Evolutionary conservation across 2,888 invertebrate genomes (phyloP).

Genomic region (Spilarctia lutea): DNA sequence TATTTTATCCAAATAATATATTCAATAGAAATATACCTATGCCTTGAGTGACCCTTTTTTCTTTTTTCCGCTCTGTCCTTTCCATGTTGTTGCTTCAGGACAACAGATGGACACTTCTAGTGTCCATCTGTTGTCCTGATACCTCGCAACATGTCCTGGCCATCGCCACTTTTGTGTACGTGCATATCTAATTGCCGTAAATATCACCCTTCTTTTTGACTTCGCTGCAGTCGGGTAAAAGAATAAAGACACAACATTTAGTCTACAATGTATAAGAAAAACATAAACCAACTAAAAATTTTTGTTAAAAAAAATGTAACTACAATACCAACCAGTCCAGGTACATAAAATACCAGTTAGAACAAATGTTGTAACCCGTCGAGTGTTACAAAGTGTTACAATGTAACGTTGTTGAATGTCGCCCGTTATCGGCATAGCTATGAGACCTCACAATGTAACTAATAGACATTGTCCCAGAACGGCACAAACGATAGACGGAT

Average conservation of each 20-base stretch:
- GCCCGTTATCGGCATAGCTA: slow-evolving; percentile 8
- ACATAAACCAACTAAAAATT: neutral
- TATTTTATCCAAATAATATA: too few relatives aligned
- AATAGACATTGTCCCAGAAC: slow-evolving; percentile 22
- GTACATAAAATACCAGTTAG: slow-evolving; percentile 1
- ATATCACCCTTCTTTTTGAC: too few relatives aligned
- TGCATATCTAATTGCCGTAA: too few relatives aligned
- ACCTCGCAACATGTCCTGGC: too few relatives aligned
- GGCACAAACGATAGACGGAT: slow-evolving; percentile 19
- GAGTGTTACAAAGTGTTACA: slow-evolving; percentile 20
- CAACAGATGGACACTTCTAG: too few relatives aligned
- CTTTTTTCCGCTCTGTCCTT: too few relatives aligned
- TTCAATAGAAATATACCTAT: too few relatives aligned
- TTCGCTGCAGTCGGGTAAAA: too few relatives aligned
- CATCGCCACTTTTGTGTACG: too few relatives aligned
- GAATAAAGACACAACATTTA: neutral
- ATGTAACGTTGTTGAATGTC: slow-evolving; percentile 19
- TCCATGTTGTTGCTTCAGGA: too few relatives aligned
- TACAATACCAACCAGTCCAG: neutral
- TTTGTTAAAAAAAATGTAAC: neutral
- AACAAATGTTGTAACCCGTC: neutral
- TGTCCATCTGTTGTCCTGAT: too few relatives aligned
- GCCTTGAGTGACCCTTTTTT: too few relatives aligned
- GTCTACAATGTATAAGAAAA: neutral
- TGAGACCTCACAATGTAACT: slow-evolving; percentile 8